Base-by-base conservation (phyloP, 2,888 invertebrate species). In the Linnaemya vulpina region DNA sequence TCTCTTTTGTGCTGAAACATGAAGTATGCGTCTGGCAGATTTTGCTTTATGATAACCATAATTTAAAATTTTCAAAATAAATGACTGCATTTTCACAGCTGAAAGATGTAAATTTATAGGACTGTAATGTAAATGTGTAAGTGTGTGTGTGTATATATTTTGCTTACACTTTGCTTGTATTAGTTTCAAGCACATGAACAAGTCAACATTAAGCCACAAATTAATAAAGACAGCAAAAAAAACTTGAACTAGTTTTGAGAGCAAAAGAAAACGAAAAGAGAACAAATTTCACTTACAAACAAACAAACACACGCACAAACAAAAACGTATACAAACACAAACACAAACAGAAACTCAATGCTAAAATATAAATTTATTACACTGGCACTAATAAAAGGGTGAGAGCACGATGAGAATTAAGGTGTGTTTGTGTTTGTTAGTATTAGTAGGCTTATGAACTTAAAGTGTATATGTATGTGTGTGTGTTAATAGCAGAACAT, bases 161-260 rank as follows among this genome's bases (percentile, higher is more conserved):
- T 25, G 58, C 43, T 46, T 22, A 46, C 30, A 30, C 30, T 58
- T 43, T 15, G 58, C 10, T 51, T 11, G 60, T 77, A 51, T 53
- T 70, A 78, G 49, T 78, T 60, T 62, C 40, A 43, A 20, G 62
- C 70, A 62, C 40, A 78, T 40, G 55, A 53, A 76, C 65, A 83
- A 77, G 77, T 83, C 82, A 83, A 73, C 71, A 83, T 58, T 58
- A 83, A 70, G 40, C 53, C 76, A 51, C 82, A 83, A 83, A 83
- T 77, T 83, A 83, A 83, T 83, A 65, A 77, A 77, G 76, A 77
- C 82, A 67, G 76, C 70, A 82, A 82, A 73, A n/a, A 84, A 85
- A 85, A 85, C 85, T 85, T 85, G 85, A 85, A 85, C 85, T 85
- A 85, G 78, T 85, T 85, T 85, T 65, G 25, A 15, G 58, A 76